Percentiles rank a stretch among this genome's conserved stretches.
Evolutionary conservation across 2,113 vertebrate genomes (phyloP).

Genomic region (Lepisosteus oculatus): DNA sequence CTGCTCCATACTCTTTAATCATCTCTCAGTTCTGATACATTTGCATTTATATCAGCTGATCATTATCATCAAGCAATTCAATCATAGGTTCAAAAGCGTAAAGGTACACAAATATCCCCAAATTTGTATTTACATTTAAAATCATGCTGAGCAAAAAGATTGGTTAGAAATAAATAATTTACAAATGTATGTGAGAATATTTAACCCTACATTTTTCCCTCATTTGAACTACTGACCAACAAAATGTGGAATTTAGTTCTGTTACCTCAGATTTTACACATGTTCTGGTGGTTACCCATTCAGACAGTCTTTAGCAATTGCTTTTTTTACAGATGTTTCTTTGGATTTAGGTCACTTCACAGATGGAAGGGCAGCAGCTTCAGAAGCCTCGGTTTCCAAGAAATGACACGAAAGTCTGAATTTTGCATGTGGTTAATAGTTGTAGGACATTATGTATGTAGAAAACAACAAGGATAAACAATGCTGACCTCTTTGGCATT

Average conservation of each 20-base stretch:
- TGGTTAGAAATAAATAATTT: background rate
- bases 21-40: too few species aligned
- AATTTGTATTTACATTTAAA: too few species aligned
- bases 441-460: background rate
- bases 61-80: too few species aligned
- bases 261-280: too few species aligned
- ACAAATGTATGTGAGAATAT: background rate
- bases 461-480: background rate
- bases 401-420: constrained; percentile 3
- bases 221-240: too few species aligned
- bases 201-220: background rate
- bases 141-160: background rate
- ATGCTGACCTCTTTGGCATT: background rate
- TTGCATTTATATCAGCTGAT: too few species aligned
- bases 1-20: too few species aligned
- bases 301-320: constrained; percentile 1
- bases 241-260: too few species aligned
- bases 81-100: too few species aligned
- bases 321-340: background rate
- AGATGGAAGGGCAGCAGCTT: constrained; percentile 11
- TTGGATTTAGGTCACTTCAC: constrained; percentile 19
- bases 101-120: too few species aligned
- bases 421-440: background rate
- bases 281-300: background rate
- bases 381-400: background rate